Percentiles rank a stretch among this genome's conserved stretches.
These are phyloP conservation scores for Diprion similis DNA, from an alignment of 1,140 invertebrate genomes.

Conservation along the genomic window DNA sequence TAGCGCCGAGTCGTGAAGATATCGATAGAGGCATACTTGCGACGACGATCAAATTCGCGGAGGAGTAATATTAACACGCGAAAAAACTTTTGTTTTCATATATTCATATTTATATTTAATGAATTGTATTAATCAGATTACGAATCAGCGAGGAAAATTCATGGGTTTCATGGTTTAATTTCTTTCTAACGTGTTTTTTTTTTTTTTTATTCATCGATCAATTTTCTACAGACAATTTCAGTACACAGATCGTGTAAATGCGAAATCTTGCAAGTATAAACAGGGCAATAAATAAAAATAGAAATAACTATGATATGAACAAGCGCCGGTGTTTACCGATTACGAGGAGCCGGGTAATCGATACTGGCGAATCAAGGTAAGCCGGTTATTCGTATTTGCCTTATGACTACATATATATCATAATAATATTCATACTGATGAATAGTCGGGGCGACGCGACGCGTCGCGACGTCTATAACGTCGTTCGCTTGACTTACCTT, in stretches of 20 bases:
- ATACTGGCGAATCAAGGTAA: conserved; percentile 55
- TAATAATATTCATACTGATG: conserved; percentile 34
- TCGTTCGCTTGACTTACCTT: not conserved
- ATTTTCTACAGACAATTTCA: no score
- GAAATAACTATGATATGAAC: not conserved
- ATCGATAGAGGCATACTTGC: no score
- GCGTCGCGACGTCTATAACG: not conserved
- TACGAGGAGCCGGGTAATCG: conserved; percentile 49
- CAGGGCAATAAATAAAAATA: not conserved
- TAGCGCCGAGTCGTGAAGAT: not conserved
- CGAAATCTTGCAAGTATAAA: not conserved
- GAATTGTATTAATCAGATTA: no score
- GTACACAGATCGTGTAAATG: not conserved
- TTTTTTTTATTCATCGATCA: no score
- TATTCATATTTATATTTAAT: no score
- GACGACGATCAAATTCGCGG: no score
- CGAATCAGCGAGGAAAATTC: no score
- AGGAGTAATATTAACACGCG: no score
- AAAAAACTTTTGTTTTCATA: no score
- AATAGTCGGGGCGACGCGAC: not conserved
- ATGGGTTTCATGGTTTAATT: no score
- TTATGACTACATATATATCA: not conserved
- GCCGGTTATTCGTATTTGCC: conserved; percentile 31
- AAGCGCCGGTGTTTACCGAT: conserved; percentile 47
- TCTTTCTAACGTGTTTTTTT: no score